Evolutionary conservation across 1,140 invertebrate species (phyloP).

Genomic region (Oscheius sp.): DNA sequence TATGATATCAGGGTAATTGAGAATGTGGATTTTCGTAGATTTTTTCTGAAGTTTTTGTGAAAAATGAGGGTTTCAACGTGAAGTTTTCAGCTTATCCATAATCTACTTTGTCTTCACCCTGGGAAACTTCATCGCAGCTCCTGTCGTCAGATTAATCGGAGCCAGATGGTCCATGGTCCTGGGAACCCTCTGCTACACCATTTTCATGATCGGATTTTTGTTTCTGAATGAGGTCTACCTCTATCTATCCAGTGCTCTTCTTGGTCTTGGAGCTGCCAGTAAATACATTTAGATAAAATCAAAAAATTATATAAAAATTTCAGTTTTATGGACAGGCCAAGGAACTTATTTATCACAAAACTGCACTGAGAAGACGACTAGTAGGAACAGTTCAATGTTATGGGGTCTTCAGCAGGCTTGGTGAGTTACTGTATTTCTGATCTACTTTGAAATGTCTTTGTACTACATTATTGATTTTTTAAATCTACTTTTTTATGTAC

Average conservation of each 20-base stretch:
- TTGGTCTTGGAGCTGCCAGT: conserved; percentile 34
- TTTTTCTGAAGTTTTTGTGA: too few species aligned
- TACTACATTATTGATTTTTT: too few species aligned
- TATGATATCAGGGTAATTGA: too few species aligned
- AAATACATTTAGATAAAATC: not conserved
- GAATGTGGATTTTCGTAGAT: too few species aligned
- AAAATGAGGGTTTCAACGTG: too few species aligned
- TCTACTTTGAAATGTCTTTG: too few species aligned
- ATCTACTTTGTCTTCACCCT: conserved; percentile 31
- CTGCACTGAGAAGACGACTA: conserved; percentile 25
- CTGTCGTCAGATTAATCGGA: conserved; percentile 25
- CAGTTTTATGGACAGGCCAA: conserved; percentile 37
- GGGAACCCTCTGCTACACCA: conserved; percentile 19
- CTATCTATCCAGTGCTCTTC: conserved; percentile 15
- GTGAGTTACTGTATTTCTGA: too few species aligned
- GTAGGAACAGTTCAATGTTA: conserved; percentile 33
- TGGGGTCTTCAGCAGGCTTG: conserved; percentile 25
- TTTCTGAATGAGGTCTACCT: conserved; percentile 33
- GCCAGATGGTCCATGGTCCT: conserved; percentile 34
- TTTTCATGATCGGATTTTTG: conserved; percentile 31
- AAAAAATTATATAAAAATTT: not conserved
- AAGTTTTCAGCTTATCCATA: conserved; percentile 17
- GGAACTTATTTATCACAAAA: conserved; percentile 36
- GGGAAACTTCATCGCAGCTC: conserved; percentile 30
- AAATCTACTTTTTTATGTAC: too few species aligned